Conservation (phyloP, 1,140 invertebrate genomes). For the Himalopsyche phryganea region DNA sequence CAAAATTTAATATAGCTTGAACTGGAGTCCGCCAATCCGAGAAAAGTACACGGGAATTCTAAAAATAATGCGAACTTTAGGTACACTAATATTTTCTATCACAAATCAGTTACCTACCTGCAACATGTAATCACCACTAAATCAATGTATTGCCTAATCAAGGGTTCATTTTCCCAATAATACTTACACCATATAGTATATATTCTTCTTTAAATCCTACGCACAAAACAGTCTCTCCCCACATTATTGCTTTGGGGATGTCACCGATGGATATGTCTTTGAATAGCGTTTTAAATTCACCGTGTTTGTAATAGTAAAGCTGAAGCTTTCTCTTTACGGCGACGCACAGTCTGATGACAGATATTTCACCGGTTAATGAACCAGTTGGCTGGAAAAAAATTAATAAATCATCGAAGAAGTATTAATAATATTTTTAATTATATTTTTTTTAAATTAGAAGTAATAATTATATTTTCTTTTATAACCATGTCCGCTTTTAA, state of each 20-base stretch:
- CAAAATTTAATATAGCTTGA: no score
- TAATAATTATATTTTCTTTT: background rate
- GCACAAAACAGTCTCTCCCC: constrained; percentile 79
- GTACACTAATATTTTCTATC: no score
- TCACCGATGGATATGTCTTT: constrained; percentile 78
- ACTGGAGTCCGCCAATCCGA: no score
- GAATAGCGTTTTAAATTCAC: constrained; percentile 72
- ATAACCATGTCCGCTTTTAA: background rate
- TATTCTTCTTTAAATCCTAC: constrained; percentile 84
- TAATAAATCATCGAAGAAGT: background rate
- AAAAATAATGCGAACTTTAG: no score
- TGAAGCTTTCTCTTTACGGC: constrained; percentile 84
- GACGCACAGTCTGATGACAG: constrained; percentile 80
- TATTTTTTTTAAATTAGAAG: background rate
- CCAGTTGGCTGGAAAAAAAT: constrained; percentile 7
- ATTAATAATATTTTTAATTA: background rate
- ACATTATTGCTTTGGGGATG: constrained; percentile 79
- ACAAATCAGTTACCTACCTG: no score
- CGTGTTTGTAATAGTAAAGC: constrained; percentile 86
- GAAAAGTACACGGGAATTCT: no score
- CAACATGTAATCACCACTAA: no score
- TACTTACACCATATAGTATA: constrained; percentile 69
- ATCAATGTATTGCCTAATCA: no score
- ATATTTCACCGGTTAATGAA: constrained; percentile 68
- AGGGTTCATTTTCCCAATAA: no score